Conservation (phyloP, 2,888 invertebrate species). For the Melanotus villosus region DNA sequence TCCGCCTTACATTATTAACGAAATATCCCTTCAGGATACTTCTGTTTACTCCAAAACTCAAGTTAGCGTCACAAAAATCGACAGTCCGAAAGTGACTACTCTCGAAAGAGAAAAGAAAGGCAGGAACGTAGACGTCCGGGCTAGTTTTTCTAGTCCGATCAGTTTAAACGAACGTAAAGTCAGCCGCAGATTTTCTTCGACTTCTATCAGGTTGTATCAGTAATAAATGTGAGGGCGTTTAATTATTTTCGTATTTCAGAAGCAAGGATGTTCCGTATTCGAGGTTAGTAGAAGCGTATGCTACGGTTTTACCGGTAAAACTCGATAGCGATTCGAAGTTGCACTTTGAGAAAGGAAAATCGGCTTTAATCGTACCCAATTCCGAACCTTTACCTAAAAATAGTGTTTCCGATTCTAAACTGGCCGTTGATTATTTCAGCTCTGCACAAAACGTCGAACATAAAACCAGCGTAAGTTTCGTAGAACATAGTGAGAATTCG, state of each 20-base stretch:
- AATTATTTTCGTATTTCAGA: conserved; percentile 48
- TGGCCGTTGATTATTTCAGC: conserved; percentile 83
- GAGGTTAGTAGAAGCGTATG: conserved; percentile 80
- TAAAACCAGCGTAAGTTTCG: conserved; percentile 3
- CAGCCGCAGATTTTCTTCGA: conserved; percentile 76
- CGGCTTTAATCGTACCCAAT: conserved; percentile 67
- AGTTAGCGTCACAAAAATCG: conserved; percentile 33
- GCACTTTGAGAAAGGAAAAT: conserved; percentile 70
- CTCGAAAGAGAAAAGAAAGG: conserved; percentile 55
- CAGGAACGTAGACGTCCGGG: conserved; percentile 43
- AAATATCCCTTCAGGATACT: conserved; percentile 82
- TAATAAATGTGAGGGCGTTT: no score
- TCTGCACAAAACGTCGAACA: conserved; percentile 59
- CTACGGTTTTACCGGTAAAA: conserved; percentile 69
- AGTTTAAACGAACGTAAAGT: conserved; percentile 60
- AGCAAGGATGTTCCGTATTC: conserved; percentile 83
- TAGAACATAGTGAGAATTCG: no score
- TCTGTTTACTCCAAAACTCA: conserved; percentile 39
- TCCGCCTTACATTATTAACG: conserved; percentile 86
- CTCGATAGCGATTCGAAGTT: conserved; percentile 81
- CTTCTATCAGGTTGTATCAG: conserved; percentile 73
- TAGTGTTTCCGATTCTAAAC: conserved; percentile 87
- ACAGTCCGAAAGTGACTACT: conserved; percentile 55
- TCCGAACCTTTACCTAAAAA: conserved; percentile 78
- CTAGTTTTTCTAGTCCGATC: conserved; percentile 67